Percentiles rank a stretch among this genome's conserved stretches.
These are phyloP conservation scores for Cheilosia scutellata DNA, from an alignment of 2,888 invertebrate species.

Conservation along the genomic window DNA sequence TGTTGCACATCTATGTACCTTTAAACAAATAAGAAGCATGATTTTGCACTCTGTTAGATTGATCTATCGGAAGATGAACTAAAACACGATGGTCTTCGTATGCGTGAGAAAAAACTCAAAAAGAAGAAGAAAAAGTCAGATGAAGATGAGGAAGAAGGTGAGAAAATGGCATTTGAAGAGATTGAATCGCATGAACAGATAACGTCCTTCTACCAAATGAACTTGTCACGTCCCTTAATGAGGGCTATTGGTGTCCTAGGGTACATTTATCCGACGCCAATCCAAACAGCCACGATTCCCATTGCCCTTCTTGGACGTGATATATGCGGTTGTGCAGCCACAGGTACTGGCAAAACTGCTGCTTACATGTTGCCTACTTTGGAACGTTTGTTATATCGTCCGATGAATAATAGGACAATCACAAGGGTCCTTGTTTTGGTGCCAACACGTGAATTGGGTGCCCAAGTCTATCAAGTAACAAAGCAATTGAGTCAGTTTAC, in stretches of 20 bases:
- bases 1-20: neutral
- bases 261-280: conserved; percentile 97
- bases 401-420: conserved; percentile 88
- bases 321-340: conserved; percentile 99
- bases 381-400: conserved; percentile 95
- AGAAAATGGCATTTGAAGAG: conserved; percentile 87
- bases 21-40: neutral
- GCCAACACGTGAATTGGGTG: conserved; percentile 98
- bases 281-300: conserved; percentile 98
- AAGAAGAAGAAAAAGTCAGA: conserved; percentile 84
- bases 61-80: conserved; percentile 92
- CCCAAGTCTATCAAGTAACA: conserved; percentile 98
- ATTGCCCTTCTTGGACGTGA: conserved; percentile 96
- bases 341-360: conserved; percentile 99
- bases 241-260: conserved; percentile 95
- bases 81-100: conserved; percentile 88
- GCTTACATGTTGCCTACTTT: conserved; percentile 99
- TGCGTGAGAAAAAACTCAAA: conserved; percentile 87
- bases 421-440: conserved; percentile 96
- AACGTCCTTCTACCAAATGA: conserved; percentile 96
- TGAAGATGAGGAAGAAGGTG: conserved; percentile 85
- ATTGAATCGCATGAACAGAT: conserved; percentile 87
- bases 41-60: conserved; percentile 81
- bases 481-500: conserved; percentile 95
- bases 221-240: conserved; percentile 95